These are phyloP conservation scores for Hylaeus volcanicus DNA, from an alignment of 1,140 invertebrate genomes.

Conservation along the genomic window DNA sequence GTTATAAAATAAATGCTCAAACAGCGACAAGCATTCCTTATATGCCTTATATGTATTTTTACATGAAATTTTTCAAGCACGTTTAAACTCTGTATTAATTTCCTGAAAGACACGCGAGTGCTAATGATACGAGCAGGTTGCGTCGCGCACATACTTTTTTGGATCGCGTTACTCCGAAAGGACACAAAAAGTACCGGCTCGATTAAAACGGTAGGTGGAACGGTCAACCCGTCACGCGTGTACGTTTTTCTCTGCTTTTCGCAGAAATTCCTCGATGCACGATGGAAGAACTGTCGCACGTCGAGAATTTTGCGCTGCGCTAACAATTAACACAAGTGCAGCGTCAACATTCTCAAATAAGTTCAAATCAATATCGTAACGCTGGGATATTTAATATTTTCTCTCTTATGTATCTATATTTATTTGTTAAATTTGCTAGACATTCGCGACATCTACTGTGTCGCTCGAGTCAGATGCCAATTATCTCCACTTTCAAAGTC, in stretches of 20 bases:
- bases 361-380: not conserved
- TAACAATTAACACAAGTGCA: conserved; percentile 20
- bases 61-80: not conserved
- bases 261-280: conserved; percentile 20
- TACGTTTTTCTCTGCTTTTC: conserved; percentile 39
- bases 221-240: conserved; percentile 42
- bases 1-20: too few species aligned
- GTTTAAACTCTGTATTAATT: not conserved
- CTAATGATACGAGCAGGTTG: conserved; percentile 10
- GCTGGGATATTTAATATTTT: not conserved
- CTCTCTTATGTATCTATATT: not conserved
- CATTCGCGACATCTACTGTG: too few species aligned
- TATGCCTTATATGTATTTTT: too few species aligned
- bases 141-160: conserved; percentile 9
- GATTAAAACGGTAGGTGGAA: conserved; percentile 54
- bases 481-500: too few species aligned
- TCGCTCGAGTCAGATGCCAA: too few species aligned
- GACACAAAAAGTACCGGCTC: conserved; percentile 24
- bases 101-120: not conserved
- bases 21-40: too few species aligned
- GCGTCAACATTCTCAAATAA: not conserved
- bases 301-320: conserved; percentile 2
- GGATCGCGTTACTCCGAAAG: conserved; percentile 30
- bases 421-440: too few species aligned
- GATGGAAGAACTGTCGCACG: conserved; percentile 29